These are phyloP conservation scores for Stomorhina lunata DNA, from an alignment of 2,888 invertebrate species.

Conservation along the genomic window DNA sequence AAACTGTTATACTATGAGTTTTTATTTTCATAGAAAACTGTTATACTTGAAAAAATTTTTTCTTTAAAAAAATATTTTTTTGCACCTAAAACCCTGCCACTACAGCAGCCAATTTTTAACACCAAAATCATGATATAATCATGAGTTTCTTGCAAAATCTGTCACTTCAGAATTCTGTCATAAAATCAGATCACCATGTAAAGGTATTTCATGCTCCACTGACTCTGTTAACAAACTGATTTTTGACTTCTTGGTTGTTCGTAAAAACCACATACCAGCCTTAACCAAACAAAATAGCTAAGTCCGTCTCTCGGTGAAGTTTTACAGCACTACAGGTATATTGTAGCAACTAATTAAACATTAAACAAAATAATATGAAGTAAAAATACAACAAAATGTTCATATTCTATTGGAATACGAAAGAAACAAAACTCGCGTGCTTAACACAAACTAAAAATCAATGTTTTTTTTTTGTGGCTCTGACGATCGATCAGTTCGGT, in stretches of 20 bases:
- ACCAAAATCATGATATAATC: no score
- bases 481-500: constrained; percentile 5
- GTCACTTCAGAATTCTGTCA: background rate
- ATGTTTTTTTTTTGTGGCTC: constrained; percentile 15
- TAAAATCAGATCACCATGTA: background rate
- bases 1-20: background rate
- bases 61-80: no score
- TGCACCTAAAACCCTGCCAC: no score
- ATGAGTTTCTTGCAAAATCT: no score
- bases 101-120: no score
- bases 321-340: background rate
- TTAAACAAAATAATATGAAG: constrained; percentile 19
- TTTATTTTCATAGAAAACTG: no score
- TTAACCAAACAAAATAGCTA: background rate
- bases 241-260: background rate
- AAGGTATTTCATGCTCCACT: background rate
- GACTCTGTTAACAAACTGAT: background rate
- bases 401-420: background rate
- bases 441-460: constrained; percentile 55
- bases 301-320: background rate
- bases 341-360: constrained; percentile 44
- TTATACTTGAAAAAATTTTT: no score
- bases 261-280: constrained; percentile 4
- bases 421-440: constrained; percentile 58
- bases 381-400: background rate